phyloP scores from a whole-genome alignment of 2,888 invertebrate genomes.

The Myopa tessellatipennis region DNA sequence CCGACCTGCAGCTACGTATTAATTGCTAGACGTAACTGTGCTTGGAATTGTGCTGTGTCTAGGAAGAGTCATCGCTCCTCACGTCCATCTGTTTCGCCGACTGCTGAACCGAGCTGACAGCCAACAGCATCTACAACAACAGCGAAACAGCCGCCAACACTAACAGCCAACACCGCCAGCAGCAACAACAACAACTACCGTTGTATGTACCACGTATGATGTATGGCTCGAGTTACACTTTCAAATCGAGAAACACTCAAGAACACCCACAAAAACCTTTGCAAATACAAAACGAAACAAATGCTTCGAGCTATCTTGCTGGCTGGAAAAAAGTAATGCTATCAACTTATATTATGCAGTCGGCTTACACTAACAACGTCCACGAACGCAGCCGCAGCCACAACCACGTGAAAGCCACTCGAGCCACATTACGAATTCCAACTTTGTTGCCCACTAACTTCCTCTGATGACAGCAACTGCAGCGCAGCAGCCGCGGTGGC shows the following conservation, averaged over 20 bases:
- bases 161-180: conserved; percentile 8
- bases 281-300: conserved; percentile 21
- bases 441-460: conserved; percentile 28
- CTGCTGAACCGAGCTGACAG: too few species aligned
- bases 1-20: background rate
- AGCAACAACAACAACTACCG: background rate
- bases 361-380: background rate
- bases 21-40: conserved; percentile 24
- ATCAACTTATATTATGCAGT: too few species aligned
- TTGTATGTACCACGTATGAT: background rate
- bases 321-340: too few species aligned
- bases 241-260: background rate
- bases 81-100: too few species aligned
- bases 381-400: conserved; percentile 8
- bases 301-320: background rate
- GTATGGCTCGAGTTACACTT: conserved; percentile 18
- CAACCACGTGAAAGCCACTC: conserved; percentile 10
- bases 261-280: conserved; percentile 21
- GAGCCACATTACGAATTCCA: conserved; percentile 32
- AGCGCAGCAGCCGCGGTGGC: conserved; percentile 22
- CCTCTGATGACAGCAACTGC: conserved; percentile 24
- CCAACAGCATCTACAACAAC: too few species aligned
- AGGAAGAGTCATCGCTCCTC: too few species aligned
- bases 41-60: too few species aligned
- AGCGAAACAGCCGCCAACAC: background rate